Evolutionary conservation across 2,113 vertebrate species (phyloP).

Genomic region (Rhodinocichla rosea): DNA sequence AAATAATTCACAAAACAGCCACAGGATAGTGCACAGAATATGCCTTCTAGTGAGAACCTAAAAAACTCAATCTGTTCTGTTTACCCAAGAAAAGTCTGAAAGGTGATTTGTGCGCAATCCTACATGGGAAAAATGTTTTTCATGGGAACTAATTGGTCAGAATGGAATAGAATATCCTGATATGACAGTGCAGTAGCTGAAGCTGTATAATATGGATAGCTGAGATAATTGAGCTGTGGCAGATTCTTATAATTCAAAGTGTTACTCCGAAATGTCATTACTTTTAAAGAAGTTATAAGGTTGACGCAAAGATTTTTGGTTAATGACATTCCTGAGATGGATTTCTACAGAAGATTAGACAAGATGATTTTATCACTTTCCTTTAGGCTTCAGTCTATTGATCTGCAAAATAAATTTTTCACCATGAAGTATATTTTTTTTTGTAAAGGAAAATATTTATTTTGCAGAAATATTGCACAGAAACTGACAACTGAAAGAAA

Average conservation of each 20-base stretch:
- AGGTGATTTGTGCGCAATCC: neutral
- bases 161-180: neutral
- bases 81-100: neutral
- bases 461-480: neutral
- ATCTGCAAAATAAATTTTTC: neutral
- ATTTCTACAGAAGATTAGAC: neutral
- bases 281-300: neutral
- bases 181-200: neutral
- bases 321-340: neutral
- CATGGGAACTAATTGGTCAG: neutral
- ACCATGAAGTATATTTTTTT: neutral
- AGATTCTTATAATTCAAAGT: neutral
- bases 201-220: neutral
- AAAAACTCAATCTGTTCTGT: neutral
- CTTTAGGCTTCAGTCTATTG: neutral
- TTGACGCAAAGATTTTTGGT: neutral
- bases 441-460: neutral
- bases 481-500: neutral
- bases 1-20: slow-evolving; percentile 13
- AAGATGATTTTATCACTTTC: neutral
- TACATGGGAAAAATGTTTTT: neutral
- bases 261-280: neutral
- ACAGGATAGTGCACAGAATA: neutral
- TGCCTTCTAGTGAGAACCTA: neutral
- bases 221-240: neutral